phyloP scores from a whole-genome alignment of 2,113 vertebrate species.

The Hydrolagus affinis region DNA sequence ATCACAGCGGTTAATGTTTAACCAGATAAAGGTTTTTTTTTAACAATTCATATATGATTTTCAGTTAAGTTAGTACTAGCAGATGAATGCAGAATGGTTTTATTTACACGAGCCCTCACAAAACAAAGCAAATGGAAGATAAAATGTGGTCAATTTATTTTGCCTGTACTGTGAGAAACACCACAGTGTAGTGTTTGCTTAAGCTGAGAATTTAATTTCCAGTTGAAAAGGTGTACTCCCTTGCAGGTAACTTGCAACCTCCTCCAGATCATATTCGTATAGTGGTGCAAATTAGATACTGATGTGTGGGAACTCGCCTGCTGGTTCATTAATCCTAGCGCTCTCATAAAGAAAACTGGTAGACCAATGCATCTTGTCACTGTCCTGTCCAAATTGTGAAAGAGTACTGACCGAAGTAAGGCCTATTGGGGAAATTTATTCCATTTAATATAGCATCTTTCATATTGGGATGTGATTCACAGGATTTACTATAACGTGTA shows the following conservation, averaged over 20 bases:
- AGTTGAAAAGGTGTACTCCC: not conserved
- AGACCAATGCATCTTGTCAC: too few relatives aligned
- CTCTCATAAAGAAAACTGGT: too few relatives aligned
- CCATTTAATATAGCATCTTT: too few relatives aligned
- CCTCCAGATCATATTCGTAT: not conserved
- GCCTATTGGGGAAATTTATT: too few relatives aligned
- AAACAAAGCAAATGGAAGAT: not conserved
- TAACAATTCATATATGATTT: not conserved
- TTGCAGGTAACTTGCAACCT: not conserved
- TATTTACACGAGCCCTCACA: not conserved
- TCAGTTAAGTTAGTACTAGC: not conserved
- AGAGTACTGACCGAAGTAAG: too few relatives aligned
- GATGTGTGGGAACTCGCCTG: too few relatives aligned
- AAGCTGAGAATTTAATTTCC: not conserved
- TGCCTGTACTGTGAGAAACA: not conserved
- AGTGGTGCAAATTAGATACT: too few relatives aligned
- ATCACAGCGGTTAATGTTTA: constrained; percentile 23
- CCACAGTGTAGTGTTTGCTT: not conserved
- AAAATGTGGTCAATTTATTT: not conserved
- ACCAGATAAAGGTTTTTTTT: not conserved
- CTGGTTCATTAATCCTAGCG: too few relatives aligned
- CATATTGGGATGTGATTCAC: too few relatives aligned
- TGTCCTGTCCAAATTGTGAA: too few relatives aligned
- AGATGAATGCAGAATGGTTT: not conserved
- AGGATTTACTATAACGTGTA: too few relatives aligned